Evolutionary conservation across 2,797 vertebrate genomes (phyloP).

Genomic region (Pseudopleuronectes americanus): DNA sequence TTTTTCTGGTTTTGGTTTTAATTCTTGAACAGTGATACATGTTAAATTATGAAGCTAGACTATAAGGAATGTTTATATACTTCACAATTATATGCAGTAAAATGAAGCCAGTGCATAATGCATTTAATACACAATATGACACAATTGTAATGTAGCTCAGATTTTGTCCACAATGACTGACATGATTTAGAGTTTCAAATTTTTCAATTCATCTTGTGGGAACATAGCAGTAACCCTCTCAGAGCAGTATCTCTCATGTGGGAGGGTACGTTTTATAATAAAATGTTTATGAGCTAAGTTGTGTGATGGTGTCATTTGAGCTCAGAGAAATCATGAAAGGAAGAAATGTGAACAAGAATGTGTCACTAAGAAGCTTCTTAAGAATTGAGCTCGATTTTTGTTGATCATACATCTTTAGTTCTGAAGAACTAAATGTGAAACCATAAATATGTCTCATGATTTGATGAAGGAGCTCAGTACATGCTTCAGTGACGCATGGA

Average conservation of each 20-base stretch:
- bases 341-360: neutral
- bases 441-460: neutral
- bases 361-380: neutral
- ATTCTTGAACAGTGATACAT: constrained; percentile 53
- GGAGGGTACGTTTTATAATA: constrained; percentile 63
- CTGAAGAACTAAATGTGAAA: neutral
- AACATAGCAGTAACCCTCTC: constrained; percentile 22
- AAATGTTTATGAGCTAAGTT: constrained; percentile 57
- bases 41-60: constrained; percentile 77
- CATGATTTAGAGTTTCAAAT: constrained; percentile 11
- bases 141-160: constrained; percentile 38
- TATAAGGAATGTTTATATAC: constrained; percentile 69
- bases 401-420: neutral
- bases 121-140: constrained; percentile 16
- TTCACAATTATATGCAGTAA: constrained; percentile 62
- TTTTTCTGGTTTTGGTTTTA: constrained; percentile 30
- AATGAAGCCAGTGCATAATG: constrained; percentile 37
- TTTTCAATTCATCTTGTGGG: constrained; percentile 31
- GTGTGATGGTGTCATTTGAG: constrained; percentile 48
- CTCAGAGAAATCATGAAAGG: neutral
- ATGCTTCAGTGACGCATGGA: neutral
- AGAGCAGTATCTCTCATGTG: constrained; percentile 32
- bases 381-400: neutral
- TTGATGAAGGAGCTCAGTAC: neutral
- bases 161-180: constrained; percentile 25